Base-by-base conservation (phyloP, 2,113 vertebrate species). In the Cygnus buccinator region DNA sequence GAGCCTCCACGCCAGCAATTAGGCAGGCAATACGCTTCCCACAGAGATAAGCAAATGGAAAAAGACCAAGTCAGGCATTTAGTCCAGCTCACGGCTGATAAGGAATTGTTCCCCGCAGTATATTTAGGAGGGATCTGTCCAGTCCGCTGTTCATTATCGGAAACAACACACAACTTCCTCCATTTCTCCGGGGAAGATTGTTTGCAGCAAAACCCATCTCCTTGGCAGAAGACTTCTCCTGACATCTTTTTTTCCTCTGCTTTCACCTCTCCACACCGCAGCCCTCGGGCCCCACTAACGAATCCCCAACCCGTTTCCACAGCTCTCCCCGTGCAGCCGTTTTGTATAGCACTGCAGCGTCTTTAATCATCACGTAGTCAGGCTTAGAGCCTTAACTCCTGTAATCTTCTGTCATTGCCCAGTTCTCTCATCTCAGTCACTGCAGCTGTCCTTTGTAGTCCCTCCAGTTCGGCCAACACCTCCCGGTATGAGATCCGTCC, bases 81-180 rank as follows among this genome's bases (percentile, higher is more conserved):
- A 46, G 74, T 13, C 10, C 94, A 70, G 66, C 92, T 92, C 85
- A 4, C 48, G 44, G 90, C 37, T 3, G 1, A 62, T 3, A 6
- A 35, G 68, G 63, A 87, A 82, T 70, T 25, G 1, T 16, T 92
- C 94, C 92, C 91, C 31, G 17, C 66, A 82, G 90, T 66, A 13
- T 50, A 66, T 77, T 96, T 79, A 87, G 92, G 63, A 85, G 62
- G 10, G 37, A 87, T 92, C 90, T 96, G 95, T 76, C 96, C 89
- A 63, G 48, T 37, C 46, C 20, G 62, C 80, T 31, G 77, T 18
- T 74, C 81, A 92, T 96, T 89, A 94, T 78, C 59, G 84, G 59
- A 89, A 96, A 57, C 70, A 81, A 81, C 66, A 85, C 43, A 82
- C 59, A 95, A 48, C 77, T 73, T 63, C 63, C 28, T 87, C 89